These are phyloP conservation scores for Latrodectus geometricus DNA, from an alignment of 1,140 invertebrate species.

Conservation along the genomic window DNA sequence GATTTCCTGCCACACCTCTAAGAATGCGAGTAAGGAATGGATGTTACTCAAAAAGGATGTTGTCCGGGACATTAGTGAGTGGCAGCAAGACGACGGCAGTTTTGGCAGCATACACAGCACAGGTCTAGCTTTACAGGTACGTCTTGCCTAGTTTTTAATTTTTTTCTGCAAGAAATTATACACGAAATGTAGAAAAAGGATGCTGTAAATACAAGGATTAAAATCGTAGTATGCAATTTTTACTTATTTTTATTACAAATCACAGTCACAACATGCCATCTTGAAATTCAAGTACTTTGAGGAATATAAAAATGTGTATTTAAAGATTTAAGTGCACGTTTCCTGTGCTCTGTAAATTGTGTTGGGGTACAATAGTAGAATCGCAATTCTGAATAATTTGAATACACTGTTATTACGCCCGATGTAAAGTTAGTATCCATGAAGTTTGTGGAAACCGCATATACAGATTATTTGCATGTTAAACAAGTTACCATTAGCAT, in stretches of 20 bases:
- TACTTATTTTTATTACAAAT: background rate
- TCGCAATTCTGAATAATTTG: too few relatives aligned
- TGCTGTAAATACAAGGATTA: background rate
- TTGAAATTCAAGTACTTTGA: background rate
- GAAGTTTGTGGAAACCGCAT: too few relatives aligned
- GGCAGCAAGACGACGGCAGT: constrained; percentile 44
- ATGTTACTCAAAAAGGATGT: constrained; percentile 15
- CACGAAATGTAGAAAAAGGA: background rate
- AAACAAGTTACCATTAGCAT: too few relatives aligned
- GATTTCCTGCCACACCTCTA: constrained; percentile 13
- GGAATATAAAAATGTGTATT: background rate
- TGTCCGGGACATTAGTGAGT: constrained; percentile 33
- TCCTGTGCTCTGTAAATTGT: too few relatives aligned
- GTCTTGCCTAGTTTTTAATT: background rate
- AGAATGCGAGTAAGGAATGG: constrained; percentile 16
- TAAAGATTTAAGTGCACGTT: background rate
- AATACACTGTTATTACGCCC: too few relatives aligned
- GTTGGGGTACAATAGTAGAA: too few relatives aligned
- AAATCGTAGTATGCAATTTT: background rate
- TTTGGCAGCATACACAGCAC: constrained; percentile 46
- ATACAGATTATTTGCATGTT: too few relatives aligned
- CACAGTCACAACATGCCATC: background rate
- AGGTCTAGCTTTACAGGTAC: constrained; percentile 34
- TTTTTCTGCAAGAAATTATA: background rate
- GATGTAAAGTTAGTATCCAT: too few relatives aligned